phyloP scores from a whole-genome alignment of 2,113 vertebrate species.

The Urocitellus parryii region DNA sequence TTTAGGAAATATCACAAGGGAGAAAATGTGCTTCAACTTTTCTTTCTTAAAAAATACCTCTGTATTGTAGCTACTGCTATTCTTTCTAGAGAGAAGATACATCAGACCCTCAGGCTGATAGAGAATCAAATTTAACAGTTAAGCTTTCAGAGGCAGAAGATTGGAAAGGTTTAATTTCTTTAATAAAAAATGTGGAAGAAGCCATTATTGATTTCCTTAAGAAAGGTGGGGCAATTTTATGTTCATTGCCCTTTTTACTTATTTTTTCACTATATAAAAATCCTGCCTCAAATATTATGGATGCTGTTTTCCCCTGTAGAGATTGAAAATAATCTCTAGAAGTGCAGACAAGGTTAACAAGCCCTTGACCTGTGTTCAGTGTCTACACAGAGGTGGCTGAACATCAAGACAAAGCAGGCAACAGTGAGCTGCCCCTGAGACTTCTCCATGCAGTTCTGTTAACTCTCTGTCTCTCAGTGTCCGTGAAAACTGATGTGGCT shows the following conservation, averaged over 20 bases:
- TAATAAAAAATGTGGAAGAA: background rate
- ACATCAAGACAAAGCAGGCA: background rate
- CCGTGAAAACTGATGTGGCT: background rate
- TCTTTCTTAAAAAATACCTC: background rate
- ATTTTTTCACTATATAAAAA: background rate
- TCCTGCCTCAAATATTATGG: background rate
- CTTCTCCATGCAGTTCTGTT: background rate
- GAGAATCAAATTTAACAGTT: background rate
- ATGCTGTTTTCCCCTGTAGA: background rate
- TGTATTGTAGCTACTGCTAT: background rate
- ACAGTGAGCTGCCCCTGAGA: too few relatives aligned
- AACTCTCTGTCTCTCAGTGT: too few relatives aligned
- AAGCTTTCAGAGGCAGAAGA: too few relatives aligned
- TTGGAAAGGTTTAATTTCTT: background rate
- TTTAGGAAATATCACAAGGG: background rate
- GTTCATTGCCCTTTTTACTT: background rate
- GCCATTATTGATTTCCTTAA: background rate
- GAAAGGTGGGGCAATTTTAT: fast-evolving
- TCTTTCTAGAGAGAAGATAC: background rate
- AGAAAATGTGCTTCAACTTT: background rate
- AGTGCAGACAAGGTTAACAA: fast-evolving
- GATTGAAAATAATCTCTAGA: background rate
- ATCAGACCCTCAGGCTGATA: background rate
- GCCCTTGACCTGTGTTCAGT: background rate
- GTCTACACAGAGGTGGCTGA: too few relatives aligned